phyloP scores from a whole-genome alignment of 1,140 invertebrate species.

The Nebria ingens region DNA sequence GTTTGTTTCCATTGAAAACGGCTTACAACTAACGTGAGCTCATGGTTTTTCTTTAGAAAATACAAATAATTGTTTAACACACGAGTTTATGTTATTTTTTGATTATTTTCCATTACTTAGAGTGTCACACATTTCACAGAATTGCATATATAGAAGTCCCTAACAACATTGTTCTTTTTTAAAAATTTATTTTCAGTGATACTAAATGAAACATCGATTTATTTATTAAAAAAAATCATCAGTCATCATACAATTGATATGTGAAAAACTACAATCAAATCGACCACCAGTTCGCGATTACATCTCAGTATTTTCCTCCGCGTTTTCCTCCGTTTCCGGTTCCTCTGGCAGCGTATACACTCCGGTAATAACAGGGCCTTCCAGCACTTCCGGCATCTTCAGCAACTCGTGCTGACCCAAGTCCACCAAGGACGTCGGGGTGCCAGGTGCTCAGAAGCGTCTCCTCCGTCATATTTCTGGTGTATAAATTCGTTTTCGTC shows the following conservation, averaged over 20 bases:
- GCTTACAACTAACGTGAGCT: too few species aligned
- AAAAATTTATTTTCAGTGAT: neutral
- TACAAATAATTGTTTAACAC: too few species aligned
- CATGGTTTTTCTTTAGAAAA: too few species aligned
- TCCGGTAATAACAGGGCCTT: conserved; percentile 36
- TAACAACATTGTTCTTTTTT: neutral
- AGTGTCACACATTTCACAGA: conserved; percentile 8
- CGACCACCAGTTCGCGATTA: conserved; percentile 25
- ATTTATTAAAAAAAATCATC: too few species aligned
- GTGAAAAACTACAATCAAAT: neutral
- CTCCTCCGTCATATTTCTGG: conserved; percentile 54
- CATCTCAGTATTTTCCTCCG: conserved; percentile 48
- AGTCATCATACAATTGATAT: neutral
- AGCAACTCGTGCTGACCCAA: conserved; percentile 23
- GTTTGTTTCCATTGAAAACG: too few species aligned
- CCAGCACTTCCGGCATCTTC: conserved; percentile 34
- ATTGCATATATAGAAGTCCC: neutral
- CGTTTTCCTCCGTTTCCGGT: conserved; percentile 48
- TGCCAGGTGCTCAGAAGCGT: conserved; percentile 46
- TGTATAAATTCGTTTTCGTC: conserved; percentile 38
- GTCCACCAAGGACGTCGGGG: conserved; percentile 43
- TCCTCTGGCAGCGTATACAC: conserved; percentile 55
- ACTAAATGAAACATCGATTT: neutral
- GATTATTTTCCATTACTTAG: too few species aligned
- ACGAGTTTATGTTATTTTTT: too few species aligned